Evolutionary conservation across 2,797 vertebrate species (phyloP), one percentile per base, ranked within the genome.

Genomic region (Apodemus agrarius): DNA sequence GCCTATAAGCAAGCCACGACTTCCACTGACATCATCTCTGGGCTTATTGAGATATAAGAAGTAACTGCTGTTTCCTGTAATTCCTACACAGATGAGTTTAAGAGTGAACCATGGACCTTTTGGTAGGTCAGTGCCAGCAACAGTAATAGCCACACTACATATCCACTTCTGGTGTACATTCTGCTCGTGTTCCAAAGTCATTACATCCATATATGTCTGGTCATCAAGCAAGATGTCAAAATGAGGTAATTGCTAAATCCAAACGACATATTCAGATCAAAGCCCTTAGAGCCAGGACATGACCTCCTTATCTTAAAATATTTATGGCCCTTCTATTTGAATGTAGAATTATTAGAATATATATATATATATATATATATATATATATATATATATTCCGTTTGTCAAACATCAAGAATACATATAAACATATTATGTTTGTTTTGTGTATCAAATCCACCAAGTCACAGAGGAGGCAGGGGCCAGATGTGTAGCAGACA

Each of bases 241-340:
- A 29, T 12, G n/a, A 88, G 52, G 37, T 59, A 75, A 80, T 82
- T 95, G 92, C 95, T 94, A 59, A 95, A 95, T 94, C 84, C 86
- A 96, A 90, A 97, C 89, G 96, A 94, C 95, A 95, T 96, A 84
- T 96, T 95, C 91, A 94, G 93, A 96, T 72, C 90, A 96, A 91
- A 96, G 94, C 96, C 57, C 91, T 96, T 97, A 97, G 97, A 97
- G 96, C 97, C 83, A 93, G 94, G 22, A 95, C 49, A 88, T 92
- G 92, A 96, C 78, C 84, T 94, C 94, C 97, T 93, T 57, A 31
- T 91, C 97, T 87, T 81, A 98, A 98, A 98, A 97, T 91, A 24
- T 74, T 91, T 34, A 6, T 6, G 74, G 16, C 79, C 76, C 86
- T 97, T 93, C 52, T 72, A 80, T 83, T 59, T 46, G 65, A 92